Evolutionary conservation across 2,888 invertebrate genomes (phyloP).

Genomic region (Drosophila neonasuta): DNA sequence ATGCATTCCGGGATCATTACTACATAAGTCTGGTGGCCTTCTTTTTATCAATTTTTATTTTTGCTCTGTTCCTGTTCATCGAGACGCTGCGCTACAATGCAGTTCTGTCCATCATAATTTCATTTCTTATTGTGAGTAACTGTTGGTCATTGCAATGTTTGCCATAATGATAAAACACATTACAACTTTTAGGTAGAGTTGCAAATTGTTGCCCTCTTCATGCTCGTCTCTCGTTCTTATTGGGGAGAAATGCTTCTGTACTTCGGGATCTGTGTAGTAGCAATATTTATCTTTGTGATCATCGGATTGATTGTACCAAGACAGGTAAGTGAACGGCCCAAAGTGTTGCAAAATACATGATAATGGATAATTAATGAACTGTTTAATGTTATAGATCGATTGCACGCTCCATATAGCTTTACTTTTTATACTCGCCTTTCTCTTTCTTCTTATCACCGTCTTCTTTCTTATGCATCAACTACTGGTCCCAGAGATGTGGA

Average conservation of each 20-base stretch:
- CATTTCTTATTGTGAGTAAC: conserved; percentile 34
- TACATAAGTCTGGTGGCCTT: conserved; percentile 27
- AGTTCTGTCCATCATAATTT: background rate
- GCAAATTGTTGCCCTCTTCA: conserved; percentile 35
- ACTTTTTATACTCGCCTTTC: conserved; percentile 40
- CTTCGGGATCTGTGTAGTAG: conserved; percentile 24
- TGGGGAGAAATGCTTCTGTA: conserved; percentile 28
- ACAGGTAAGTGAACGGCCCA: conserved; percentile 18
- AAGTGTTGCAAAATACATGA: background rate
- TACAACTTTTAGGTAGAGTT: conserved; percentile 44
- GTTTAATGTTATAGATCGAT: conserved; percentile 24
- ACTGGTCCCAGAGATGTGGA: background rate
- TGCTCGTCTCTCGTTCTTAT: conserved; percentile 19
- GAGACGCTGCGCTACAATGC: conserved; percentile 17
- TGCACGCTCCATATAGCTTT: conserved; percentile 44
- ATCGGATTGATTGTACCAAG: conserved; percentile 20
- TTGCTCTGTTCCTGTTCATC: conserved; percentile 32
- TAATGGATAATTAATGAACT: background rate
- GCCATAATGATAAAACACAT: background rate
- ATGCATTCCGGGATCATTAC: background rate
- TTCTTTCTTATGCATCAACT: conserved; percentile 35
- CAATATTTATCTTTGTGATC: conserved; percentile 9
- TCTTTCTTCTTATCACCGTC: conserved; percentile 28
- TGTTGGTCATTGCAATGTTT: background rate
- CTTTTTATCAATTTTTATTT: conserved; percentile 25